A percentile compares a stretch with the other conserved stretches of the same genome.
These are phyloP conservation scores for Tautogolabrus adspersus DNA, from an alignment of 2,113 vertebrate species.

Conservation along the genomic window DNA sequence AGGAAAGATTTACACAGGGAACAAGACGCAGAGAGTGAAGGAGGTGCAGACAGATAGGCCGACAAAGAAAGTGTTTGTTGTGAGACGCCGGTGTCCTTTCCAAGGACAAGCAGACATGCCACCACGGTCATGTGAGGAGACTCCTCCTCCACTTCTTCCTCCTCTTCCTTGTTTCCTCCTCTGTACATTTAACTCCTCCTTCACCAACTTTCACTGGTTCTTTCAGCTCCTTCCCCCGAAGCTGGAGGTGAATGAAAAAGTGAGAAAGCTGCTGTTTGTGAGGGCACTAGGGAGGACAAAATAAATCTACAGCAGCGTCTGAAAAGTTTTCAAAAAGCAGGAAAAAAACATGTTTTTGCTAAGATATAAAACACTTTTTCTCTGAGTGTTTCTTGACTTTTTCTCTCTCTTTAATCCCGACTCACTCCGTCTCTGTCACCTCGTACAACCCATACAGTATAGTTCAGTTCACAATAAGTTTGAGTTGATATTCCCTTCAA, in stretches of 20 bases:
- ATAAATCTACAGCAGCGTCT: too few relatives aligned
- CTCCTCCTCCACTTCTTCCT: constrained; percentile 53
- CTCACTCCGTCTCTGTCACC: neutral
- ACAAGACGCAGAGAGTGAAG: neutral
- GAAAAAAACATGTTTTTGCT: too few relatives aligned
- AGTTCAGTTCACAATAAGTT: too few relatives aligned
- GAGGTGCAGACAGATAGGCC: constrained; percentile 8
- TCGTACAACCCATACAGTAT: neutral
- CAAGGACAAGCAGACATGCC: constrained; percentile 72
- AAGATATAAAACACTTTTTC: too few relatives aligned
- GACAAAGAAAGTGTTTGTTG: constrained; percentile 60
- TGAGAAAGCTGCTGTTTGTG: neutral
- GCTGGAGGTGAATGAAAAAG: constrained; percentile 28
- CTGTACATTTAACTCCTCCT: constrained; percentile 31
- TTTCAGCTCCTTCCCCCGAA: neutral
- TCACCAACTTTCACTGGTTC: constrained; percentile 31
- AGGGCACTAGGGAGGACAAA: too few relatives aligned
- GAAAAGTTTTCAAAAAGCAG: too few relatives aligned
- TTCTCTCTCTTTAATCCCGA: neutral
- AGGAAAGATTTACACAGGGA: constrained; percentile 21
- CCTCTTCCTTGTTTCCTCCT: constrained; percentile 38
- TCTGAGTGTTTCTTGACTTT: too few relatives aligned
- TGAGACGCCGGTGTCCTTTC: constrained; percentile 63
- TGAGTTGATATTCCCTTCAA: too few relatives aligned
- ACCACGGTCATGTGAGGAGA: constrained; percentile 58